Evolutionary conservation across 2,888 invertebrate species (phyloP).

Genomic region (Diadromus collaris): DNA sequence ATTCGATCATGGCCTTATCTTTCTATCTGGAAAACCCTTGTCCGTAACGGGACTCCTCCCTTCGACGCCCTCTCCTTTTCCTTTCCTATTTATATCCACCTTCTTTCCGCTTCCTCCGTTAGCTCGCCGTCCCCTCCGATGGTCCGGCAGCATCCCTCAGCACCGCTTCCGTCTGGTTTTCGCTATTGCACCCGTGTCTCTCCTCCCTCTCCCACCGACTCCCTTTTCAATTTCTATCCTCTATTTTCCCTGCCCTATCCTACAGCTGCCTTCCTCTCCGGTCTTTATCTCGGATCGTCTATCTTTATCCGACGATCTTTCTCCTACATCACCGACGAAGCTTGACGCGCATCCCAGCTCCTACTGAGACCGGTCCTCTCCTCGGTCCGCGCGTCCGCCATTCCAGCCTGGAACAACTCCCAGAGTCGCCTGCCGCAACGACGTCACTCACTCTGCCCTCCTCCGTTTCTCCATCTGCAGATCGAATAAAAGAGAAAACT

Average conservation of each 20-base stretch:
- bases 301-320: constrained; percentile 53
- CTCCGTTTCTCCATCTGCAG: constrained; percentile 22
- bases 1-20: constrained; percentile 76
- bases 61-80: constrained; percentile 52
- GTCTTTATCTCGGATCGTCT: constrained; percentile 55
- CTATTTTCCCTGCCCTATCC: constrained; percentile 27
- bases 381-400: constrained; percentile 8
- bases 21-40: constrained; percentile 63
- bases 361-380: not conserved
- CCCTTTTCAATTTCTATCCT: constrained; percentile 51
- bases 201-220: constrained; percentile 45
- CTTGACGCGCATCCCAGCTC: constrained; percentile 3
- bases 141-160: not conserved
- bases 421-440: constrained; percentile 36
- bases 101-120: constrained; percentile 36
- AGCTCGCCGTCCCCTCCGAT: constrained; percentile 30
- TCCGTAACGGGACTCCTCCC: constrained; percentile 15
- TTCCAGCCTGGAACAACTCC: constrained; percentile 26
- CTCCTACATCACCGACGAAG: constrained; percentile 11
- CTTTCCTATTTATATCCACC: constrained; percentile 41
- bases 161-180: constrained; percentile 38
- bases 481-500: constrained; percentile 59
- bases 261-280: constrained; percentile 4
- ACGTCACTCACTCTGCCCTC: constrained; percentile 26
- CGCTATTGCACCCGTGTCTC: constrained; percentile 32